These are phyloP conservation scores for Antitype chi DNA, from an alignment of 2,888 invertebrate species.

Conservation along the genomic window DNA sequence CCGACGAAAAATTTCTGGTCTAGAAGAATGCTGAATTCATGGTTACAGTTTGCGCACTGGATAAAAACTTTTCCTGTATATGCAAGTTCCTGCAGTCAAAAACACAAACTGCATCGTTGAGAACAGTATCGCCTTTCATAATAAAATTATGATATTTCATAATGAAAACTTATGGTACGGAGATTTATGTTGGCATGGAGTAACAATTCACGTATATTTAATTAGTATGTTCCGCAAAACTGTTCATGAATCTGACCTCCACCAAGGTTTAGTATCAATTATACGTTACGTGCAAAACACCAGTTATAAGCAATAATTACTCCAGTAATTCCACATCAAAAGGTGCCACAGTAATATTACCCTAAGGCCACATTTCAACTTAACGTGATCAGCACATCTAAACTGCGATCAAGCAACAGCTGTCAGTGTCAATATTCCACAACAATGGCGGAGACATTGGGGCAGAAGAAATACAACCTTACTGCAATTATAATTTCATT, in stretches of 20 bases:
- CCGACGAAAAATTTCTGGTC: too few species aligned
- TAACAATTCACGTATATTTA: too few species aligned
- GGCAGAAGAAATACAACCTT: too few species aligned
- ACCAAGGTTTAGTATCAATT: not conserved
- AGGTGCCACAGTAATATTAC: not conserved
- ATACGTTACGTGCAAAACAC: not conserved
- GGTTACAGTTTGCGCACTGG: too few species aligned
- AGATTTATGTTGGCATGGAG: not conserved
- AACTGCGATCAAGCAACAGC: not conserved
- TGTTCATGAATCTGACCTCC: not conserved
- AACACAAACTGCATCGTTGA: not conserved
- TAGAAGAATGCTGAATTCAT: too few species aligned
- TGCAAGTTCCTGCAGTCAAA: not conserved
- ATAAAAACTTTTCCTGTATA: too few species aligned
- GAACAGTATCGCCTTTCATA: not conserved
- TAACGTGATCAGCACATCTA: not conserved
- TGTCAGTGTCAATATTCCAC: not conserved
- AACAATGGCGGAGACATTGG: not conserved
- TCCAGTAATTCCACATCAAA: constrained; percentile 7
- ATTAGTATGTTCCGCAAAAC: not conserved
- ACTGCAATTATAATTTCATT: too few species aligned
- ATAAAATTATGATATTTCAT: not conserved
- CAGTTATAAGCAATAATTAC: not conserved
- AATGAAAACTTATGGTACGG: not conserved
- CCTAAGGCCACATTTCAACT: not conserved